A percentile compares a stretch with the other conserved stretches of the same genome.
Evolutionary conservation across 2,797 vertebrate species (phyloP).

Genomic region (Valencia hispanica): DNA sequence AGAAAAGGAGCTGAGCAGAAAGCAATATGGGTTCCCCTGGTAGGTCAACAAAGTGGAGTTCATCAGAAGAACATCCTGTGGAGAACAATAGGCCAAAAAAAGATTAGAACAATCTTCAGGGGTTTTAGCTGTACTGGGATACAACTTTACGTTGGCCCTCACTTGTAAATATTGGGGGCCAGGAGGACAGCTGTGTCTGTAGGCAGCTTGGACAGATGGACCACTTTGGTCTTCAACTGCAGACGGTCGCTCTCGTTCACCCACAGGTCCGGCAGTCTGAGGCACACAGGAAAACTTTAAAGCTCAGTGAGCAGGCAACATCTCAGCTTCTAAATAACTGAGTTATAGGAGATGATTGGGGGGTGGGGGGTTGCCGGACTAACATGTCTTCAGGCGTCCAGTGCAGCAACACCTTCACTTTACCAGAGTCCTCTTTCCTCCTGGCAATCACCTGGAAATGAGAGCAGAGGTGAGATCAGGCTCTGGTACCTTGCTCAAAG

Average conservation of each 20-base stretch:
- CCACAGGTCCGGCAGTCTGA: slow-evolving; percentile 94
- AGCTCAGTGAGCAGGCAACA: neutral
- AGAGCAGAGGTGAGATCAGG: neutral
- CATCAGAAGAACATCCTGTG: slow-evolving; percentile 76
- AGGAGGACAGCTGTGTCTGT: slow-evolving; percentile 94
- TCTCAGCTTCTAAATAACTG: neutral
- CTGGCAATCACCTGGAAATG: slow-evolving; percentile 89
- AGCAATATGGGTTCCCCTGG: neutral
- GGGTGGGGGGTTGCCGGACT: slow-evolving; percentile 55
- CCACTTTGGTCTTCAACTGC: slow-evolving; percentile 95
- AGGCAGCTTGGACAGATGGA: slow-evolving; percentile 94
- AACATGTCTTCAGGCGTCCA: slow-evolving; percentile 97
- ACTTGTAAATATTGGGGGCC: slow-evolving; percentile 94
- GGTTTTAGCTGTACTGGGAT: neutral
- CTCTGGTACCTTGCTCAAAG: neutral
- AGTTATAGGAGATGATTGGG: neutral
- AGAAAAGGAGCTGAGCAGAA: slow-evolving; percentile 41
- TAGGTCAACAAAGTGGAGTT: slow-evolving; percentile 20
- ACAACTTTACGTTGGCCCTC: neutral
- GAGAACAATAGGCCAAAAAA: neutral
- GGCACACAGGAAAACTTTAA: neutral
- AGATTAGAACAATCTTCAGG: neutral
- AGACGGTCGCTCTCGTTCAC: slow-evolving; percentile 92
- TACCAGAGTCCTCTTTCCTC: slow-evolving; percentile 95
- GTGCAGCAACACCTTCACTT: slow-evolving; percentile 93